Conservation (phyloP, 2,888 invertebrate species). For the Hirtodrosophila alboralis region DNA sequence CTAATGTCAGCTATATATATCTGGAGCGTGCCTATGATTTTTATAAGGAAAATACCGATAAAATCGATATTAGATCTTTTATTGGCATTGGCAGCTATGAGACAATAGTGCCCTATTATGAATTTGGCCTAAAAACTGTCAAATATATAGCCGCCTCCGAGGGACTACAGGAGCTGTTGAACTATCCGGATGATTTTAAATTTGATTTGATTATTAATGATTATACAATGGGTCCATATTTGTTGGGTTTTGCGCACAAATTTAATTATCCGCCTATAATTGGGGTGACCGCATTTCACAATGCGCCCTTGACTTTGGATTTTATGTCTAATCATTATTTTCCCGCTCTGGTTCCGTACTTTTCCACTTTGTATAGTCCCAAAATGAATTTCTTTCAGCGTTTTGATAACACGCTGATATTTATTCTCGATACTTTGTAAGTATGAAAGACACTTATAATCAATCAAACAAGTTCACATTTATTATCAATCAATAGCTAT, state of each 20-base stretch:
- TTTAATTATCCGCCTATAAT: constrained; percentile 79
- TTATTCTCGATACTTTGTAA: constrained; percentile 55
- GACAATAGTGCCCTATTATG: constrained; percentile 34
- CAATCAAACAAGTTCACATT: not conserved
- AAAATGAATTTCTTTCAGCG: constrained; percentile 71
- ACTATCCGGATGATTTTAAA: constrained; percentile 72
- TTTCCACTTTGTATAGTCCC: constrained; percentile 39
- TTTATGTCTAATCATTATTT: constrained; percentile 67
- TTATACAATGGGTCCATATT: constrained; percentile 70
- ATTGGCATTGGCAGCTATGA: constrained; percentile 38
- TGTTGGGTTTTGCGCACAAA: constrained; percentile 75
- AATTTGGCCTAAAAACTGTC: constrained; percentile 33
- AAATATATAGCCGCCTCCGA: constrained; percentile 41
- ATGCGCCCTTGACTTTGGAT: constrained; percentile 55
- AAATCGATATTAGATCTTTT: constrained; percentile 27
- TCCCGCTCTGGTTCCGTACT: constrained; percentile 65
- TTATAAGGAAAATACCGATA: constrained; percentile 14
- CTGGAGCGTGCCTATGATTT: constrained; percentile 64
- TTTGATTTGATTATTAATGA: constrained; percentile 82
- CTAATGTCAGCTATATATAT: constrained; percentile 68
- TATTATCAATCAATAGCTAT: constrained; percentile 34
- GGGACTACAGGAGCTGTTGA: constrained; percentile 59
- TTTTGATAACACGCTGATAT: constrained; percentile 57
- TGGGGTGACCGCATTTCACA: constrained; percentile 66
- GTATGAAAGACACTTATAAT: constrained; percentile 1